These are phyloP conservation scores for Mionectes macconnelli DNA, from an alignment of 2,113 vertebrate genomes.

Conservation along the genomic window DNA sequence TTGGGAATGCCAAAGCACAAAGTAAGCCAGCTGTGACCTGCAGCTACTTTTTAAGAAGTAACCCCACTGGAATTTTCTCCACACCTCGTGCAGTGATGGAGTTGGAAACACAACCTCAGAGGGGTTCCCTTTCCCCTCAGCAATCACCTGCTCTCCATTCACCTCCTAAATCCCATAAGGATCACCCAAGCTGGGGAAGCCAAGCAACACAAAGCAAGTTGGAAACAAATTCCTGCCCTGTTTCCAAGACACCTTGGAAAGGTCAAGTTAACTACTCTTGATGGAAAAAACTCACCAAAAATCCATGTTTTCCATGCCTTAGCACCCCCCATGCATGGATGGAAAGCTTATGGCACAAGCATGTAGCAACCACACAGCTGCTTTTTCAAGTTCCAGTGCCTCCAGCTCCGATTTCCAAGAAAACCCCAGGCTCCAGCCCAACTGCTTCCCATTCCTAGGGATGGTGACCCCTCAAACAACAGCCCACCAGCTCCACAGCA, in stretches of 20 bases:
- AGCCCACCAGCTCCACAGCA: not conserved
- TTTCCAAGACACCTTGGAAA: not conserved
- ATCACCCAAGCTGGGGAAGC: not conserved
- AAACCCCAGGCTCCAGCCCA: not conserved
- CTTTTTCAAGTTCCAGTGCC: not conserved
- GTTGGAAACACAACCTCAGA: not conserved
- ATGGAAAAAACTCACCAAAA: not conserved
- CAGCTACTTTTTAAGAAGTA: not conserved
- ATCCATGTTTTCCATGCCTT: not conserved
- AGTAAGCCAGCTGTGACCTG: not conserved
- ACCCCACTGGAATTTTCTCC: not conserved
- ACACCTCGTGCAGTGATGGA: not conserved
- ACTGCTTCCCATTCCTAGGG: not conserved
- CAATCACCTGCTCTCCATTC: not conserved
- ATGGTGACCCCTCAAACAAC: not conserved
- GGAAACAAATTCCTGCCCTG: not conserved
- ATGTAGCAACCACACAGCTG: not conserved
- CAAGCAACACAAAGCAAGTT: not conserved
- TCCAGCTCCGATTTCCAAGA: not conserved
- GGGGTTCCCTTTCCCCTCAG: not conserved
- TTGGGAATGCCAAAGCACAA: not conserved
- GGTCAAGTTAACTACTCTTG: not conserved
- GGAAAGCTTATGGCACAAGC: not conserved
- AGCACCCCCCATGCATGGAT: fast-evolving
- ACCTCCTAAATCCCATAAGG: not conserved